Conservation (phyloP, 2,888 invertebrate species). For the Thelaira solivaga region DNA sequence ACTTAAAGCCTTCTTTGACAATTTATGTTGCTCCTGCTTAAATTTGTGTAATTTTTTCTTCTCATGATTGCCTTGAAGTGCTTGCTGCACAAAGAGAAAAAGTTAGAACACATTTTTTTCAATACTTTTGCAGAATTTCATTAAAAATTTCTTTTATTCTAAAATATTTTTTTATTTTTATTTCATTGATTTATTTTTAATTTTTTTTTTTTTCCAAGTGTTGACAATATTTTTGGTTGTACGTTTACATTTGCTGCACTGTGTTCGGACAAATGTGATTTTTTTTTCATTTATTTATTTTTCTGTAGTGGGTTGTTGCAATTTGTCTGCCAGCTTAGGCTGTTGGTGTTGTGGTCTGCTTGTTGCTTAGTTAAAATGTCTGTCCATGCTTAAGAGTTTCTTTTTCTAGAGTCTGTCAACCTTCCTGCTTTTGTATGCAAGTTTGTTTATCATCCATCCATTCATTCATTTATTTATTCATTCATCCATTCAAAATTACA, state of each 20-base stretch:
- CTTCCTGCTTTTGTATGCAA: conserved; percentile 32
- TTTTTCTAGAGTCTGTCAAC: conserved; percentile 42
- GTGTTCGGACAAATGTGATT: conserved; percentile 53
- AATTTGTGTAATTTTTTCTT: conserved; percentile 55
- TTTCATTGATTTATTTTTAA: too few relatives aligned
- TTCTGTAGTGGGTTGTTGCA: conserved; percentile 51
- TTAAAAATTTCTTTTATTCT: neutral
- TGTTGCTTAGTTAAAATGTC: conserved; percentile 16
- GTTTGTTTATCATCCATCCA: conserved; percentile 21
- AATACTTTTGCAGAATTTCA: too few relatives aligned
- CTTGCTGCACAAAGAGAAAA: conserved; percentile 17
- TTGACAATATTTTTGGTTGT: conserved; percentile 38
- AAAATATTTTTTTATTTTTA: neutral
- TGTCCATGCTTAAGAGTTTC: conserved; percentile 30
- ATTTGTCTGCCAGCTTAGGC: conserved; percentile 50
- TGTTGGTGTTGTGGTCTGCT: conserved; percentile 31
- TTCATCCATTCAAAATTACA: conserved; percentile 35
- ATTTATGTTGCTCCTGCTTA: conserved; percentile 66
- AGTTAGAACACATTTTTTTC: too few relatives aligned
- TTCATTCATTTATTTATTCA: conserved; percentile 31
- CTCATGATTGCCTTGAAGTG: conserved; percentile 54
- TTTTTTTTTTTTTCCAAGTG: conserved; percentile 12
- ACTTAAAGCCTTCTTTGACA: conserved; percentile 72
- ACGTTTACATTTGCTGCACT: conserved; percentile 11
- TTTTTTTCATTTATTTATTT: conserved; percentile 15